Evolutionary conservation across 1,140 invertebrate species (phyloP).

Genomic region (Calephelis virginiensis): DNA sequence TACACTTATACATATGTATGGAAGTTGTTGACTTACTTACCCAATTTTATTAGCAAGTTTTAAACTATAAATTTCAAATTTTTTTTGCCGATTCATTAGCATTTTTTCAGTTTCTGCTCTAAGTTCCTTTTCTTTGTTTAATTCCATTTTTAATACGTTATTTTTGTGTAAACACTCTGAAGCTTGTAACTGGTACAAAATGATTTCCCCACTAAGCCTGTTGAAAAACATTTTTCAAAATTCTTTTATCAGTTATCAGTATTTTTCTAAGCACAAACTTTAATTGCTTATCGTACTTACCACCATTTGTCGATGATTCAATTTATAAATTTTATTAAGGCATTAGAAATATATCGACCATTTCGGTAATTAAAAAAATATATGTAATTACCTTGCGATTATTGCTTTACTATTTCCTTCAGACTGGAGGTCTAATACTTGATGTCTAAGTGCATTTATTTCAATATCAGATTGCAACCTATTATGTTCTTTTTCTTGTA

Average conservation of each 20-base stretch:
- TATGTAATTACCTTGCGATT: conserved; percentile 73
- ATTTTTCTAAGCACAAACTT: too few relatives aligned
- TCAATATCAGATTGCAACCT: conserved; percentile 75
- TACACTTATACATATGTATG: too few relatives aligned
- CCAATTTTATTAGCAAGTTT: conserved; percentile 65
- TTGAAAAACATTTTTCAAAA: conserved; percentile 14
- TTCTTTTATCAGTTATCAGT: too few relatives aligned
- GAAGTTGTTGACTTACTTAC: conserved; percentile 38
- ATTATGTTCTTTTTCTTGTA: conserved; percentile 52
- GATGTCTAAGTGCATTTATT: conserved; percentile 81
- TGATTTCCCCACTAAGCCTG: conserved; percentile 68
- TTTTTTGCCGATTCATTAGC: conserved; percentile 53
- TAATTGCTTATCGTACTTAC: too few relatives aligned
- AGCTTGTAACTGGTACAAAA: conserved; percentile 64
- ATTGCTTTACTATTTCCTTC: conserved; percentile 82
- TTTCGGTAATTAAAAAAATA: neutral
- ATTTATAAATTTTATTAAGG: too few relatives aligned
- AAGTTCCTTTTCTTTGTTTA: conserved; percentile 63
- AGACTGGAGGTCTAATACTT: conserved; percentile 82
- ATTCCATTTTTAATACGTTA: conserved; percentile 50
- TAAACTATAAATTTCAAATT: conserved; percentile 57
- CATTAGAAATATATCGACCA: too few relatives aligned
- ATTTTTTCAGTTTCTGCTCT: conserved; percentile 60
- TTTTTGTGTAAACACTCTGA: conserved; percentile 60
- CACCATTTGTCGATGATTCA: too few relatives aligned